Evolutionary conservation across 1,140 invertebrate species (phyloP).

Genomic region (Anadara kagoshimensis): DNA sequence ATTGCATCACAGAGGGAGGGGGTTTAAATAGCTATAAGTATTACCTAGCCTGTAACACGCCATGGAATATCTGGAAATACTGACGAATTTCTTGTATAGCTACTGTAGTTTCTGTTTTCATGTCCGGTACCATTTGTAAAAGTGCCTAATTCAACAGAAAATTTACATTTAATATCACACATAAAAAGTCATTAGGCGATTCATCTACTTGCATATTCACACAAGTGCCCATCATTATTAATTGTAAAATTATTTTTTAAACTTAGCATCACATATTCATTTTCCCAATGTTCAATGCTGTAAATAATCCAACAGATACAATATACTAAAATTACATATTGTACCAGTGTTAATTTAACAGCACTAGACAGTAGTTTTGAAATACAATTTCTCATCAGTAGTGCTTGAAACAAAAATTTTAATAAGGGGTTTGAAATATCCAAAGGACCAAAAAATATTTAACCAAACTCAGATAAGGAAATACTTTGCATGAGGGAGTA

Average conservation of each 20-base stretch:
- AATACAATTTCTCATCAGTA: too few species aligned
- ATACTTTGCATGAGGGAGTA: too few species aligned
- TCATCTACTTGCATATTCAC: not conserved
- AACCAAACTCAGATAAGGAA: too few species aligned
- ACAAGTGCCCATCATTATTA: not conserved
- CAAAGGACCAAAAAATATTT: too few species aligned
- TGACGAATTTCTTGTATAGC: conserved; percentile 41
- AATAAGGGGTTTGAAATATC: too few species aligned
- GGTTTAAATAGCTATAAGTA: not conserved
- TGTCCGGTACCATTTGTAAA: conserved; percentile 26
- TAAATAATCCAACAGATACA: too few species aligned
- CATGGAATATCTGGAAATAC: conserved; percentile 43
- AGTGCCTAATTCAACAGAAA: conserved; percentile 19
- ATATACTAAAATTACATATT: too few species aligned
- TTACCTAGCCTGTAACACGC: conserved; percentile 42
- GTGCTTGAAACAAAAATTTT: too few species aligned
- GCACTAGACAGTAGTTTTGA: too few species aligned
- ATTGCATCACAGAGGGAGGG: not conserved
- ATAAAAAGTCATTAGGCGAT: not conserved
- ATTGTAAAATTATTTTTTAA: not conserved
- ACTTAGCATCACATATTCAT: not conserved
- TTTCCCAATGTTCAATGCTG: not conserved
- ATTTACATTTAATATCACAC: not conserved
- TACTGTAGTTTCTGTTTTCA: conserved; percentile 29
- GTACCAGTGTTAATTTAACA: too few species aligned